These are phyloP conservation scores for Aethes cnicana DNA, from an alignment of 2,888 invertebrate species.

Conservation along the genomic window DNA sequence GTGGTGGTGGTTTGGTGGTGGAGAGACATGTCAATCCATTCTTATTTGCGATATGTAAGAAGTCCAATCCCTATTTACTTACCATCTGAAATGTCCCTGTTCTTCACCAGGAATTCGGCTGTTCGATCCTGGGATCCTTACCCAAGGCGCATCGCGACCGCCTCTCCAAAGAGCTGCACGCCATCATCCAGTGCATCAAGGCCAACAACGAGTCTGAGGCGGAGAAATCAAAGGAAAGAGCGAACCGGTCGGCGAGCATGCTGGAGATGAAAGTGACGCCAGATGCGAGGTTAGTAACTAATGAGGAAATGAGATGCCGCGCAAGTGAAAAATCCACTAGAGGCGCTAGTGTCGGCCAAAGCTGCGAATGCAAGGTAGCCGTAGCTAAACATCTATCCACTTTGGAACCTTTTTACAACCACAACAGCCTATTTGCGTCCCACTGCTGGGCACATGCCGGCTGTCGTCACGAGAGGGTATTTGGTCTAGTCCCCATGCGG, in stretches of 20 bases:
- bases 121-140: slow-evolving; percentile 62
- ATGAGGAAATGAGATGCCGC: too few relatives aligned
- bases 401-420: not conserved
- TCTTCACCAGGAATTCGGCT: slow-evolving; percentile 63
- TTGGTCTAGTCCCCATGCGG: too few relatives aligned
- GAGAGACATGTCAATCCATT: too few relatives aligned
- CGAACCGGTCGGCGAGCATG: slow-evolving; percentile 66
- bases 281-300: slow-evolving; percentile 54
- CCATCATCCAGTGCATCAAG: slow-evolving; percentile 62
- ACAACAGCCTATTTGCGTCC: too few relatives aligned
- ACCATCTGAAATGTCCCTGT: not conserved
- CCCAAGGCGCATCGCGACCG: slow-evolving; percentile 62
- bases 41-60: too few relatives aligned
- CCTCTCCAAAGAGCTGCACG: slow-evolving; percentile 58
- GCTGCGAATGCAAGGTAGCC: too few relatives aligned
- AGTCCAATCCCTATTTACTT: too few relatives aligned
- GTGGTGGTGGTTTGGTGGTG: too few relatives aligned
- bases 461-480: too few relatives aligned
- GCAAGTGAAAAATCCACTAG: not conserved
- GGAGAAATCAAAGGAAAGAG: slow-evolving; percentile 41
- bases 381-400: too few relatives aligned
- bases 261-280: slow-evolving; percentile 61
- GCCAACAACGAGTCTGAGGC: slow-evolving; percentile 54
- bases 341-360: too few relatives aligned
- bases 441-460: too few relatives aligned